Evolutionary conservation across 2,797 vertebrate genomes (phyloP), one percentile per base, ranked within the genome.

Genomic region (Danio choprae): DNA sequence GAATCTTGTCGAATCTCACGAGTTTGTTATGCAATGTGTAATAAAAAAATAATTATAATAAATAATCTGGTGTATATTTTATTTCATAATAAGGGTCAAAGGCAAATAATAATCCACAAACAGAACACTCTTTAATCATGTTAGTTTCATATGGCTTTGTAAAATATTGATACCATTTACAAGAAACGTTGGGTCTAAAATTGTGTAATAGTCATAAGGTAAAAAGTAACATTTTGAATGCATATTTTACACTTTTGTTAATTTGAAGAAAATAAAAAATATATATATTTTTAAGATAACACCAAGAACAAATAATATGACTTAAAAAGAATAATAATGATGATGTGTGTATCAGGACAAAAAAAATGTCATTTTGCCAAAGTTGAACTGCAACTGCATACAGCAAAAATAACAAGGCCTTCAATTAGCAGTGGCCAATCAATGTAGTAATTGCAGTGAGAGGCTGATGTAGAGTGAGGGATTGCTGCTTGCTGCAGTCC

Each of bases 351-450:
- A 16, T 22, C 11, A 22, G 3, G 9, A 65, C 18, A 44, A 46
- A 40, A 36, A 77, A 40, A 67, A 67, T 15, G 15, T 22, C 41
- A 65, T 58, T 51, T 20, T 15, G 22, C 51, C 56, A 59, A 29
- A 29, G 64, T 86, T 84, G 82, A 72, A 70, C 82, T 70, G 85
- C 12, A 77, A 87, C 83, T 71, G 83, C 75, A 84, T 89, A 86
- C 87, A 91, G 86, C 86, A 86, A 60, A 83, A 88, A 88, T 91
- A 92, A 93, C 87, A 86, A 91, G 88, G 83, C 86, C 84, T 87
- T 88, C 89, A 92, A 90, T 93, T 92, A 92, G 89, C 77, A 77
- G 77, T 22, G 86, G 80, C 87, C 90, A 93, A 92, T 94, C 91
- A 92, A 90, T 93, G 90, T 77, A 84, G 82, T 91, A 92, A 93